Conservation (phyloP, 1,140 invertebrate species). For the Drosophila tristis region DNA sequence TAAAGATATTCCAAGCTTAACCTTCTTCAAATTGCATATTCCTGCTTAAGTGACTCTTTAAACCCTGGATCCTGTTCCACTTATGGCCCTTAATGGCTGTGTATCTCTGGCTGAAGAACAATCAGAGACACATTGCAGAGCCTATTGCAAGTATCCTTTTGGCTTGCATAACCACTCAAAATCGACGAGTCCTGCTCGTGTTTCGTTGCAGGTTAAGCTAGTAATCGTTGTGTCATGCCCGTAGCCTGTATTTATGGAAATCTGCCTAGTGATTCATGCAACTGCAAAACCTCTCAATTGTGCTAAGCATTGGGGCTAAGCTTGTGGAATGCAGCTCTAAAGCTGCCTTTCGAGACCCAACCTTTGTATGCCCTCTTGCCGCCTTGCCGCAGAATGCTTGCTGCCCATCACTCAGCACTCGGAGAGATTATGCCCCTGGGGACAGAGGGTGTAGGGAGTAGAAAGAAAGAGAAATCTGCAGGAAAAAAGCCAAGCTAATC, state of each 20-base stretch:
- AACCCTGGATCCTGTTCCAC: too few species aligned
- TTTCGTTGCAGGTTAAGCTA: constrained; percentile 14
- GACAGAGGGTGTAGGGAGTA: neutral
- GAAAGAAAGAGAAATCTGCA: too few species aligned
- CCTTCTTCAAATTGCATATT: too few species aligned
- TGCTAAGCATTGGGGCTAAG: constrained; percentile 32
- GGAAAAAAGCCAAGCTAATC: too few species aligned
- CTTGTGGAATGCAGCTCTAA: constrained; percentile 34
- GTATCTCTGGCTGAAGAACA: too few species aligned
- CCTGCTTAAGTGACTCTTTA: too few species aligned
- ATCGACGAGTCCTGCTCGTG: neutral
- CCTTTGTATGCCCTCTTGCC: too few species aligned
- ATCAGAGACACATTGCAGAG: too few species aligned
- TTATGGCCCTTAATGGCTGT: too few species aligned
- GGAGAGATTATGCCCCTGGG: constrained; percentile 19
- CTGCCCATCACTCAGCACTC: constrained; percentile 42
- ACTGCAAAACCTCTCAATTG: constrained; percentile 47
- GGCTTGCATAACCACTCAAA: constrained; percentile 4
- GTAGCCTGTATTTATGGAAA: constrained; percentile 20
- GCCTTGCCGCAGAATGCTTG: too few species aligned
- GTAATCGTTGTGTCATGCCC: constrained; percentile 22
- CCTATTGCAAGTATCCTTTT: too few species aligned
- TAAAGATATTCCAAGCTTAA: too few species aligned
- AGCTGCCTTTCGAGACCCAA: constrained; percentile 17
- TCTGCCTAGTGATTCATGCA: constrained; percentile 23